Evolutionary conservation across 2,888 invertebrate species (phyloP), one percentile per base, ranked within the genome.

Genomic region (Aphodius granarius): DNA sequence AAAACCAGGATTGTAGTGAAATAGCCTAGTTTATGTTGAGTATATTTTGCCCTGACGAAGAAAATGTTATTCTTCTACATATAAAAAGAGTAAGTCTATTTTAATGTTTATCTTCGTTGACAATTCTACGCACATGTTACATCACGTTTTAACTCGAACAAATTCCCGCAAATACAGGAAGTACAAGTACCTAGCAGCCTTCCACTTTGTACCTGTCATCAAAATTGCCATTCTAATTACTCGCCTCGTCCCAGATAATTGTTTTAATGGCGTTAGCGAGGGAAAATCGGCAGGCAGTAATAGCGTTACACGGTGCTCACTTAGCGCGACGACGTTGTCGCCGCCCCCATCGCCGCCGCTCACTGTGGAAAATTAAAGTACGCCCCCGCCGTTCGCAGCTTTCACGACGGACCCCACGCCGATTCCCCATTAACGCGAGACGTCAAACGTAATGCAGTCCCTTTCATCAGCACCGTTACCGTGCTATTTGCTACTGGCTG

Each of bases 371-470:
- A 43, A 43, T 43, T 43, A 43, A 43, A 43, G 43, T 43, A 13
- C 43, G 43, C 43, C 43, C 43, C 43, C 43, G 43, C 43, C 43
- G 43, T 43, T 43, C 13, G 43, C 9, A 13, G 43, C 43, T 43
- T 43, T 43, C 43, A 43, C 9, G 43, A 43, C n/a, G 43, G 43
- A 13, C 43, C 43, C 9, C 43, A 9, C 43, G 43, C 43, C 43
- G 43, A 43, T 43, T 43, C 13, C 43, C 43, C 13, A 43, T 43
- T 43, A 43, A 43, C 9, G 43, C 43, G 43, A 43, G 43, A 18
- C 63, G 63, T 72, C 72, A 72, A 64, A 72, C 72, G 72, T 72
- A 72, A 72, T 72, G 72, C 72, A 63, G 72, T 64, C 63, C 72
- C 63, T 72, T 72, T 72, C 72, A 72, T 63, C 72, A n/a, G 72